phyloP scores from a whole-genome alignment of 1,140 invertebrate genomes.

The Portunus trituberculatus region DNA sequence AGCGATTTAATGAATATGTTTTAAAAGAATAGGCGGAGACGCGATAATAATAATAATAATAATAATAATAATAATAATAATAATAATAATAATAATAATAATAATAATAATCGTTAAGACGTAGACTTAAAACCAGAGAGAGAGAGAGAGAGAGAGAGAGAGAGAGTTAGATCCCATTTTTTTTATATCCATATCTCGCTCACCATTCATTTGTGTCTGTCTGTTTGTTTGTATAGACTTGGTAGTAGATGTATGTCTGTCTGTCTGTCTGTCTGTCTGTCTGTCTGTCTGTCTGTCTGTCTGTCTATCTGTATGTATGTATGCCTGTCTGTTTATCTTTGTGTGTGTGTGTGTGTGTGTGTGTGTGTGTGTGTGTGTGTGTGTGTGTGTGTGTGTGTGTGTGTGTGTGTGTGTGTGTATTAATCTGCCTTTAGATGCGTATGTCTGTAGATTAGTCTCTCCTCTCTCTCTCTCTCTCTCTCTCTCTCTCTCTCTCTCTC shows the following conservation, averaged over 20 bases:
- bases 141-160: too few species aligned
- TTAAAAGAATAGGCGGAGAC: too few species aligned
- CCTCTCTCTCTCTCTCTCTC: constrained; percentile 13
- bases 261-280: constrained; percentile 30
- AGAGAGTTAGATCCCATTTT: too few species aligned
- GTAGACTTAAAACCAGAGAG: too few species aligned
- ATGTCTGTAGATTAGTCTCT: background rate
- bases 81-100: too few species aligned
- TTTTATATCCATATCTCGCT: too few species aligned
- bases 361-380: background rate
- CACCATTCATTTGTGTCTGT: too few species aligned
- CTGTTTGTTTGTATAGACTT: background rate
- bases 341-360: constrained; percentile 11
- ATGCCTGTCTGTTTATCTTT: background rate
- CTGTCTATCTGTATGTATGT: background rate
- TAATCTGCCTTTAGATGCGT: background rate
- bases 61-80: too few species aligned
- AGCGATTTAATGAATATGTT: too few species aligned
- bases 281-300: background rate
- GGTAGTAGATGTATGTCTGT: too few species aligned
- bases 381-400: background rate
- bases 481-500: background rate
- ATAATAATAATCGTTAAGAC: too few species aligned
- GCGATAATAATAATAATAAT: too few species aligned
- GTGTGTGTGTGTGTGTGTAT: constrained; percentile 27